Evolutionary conservation across 2,797 vertebrate genomes (phyloP), one percentile per base, ranked within the genome.

Genomic region (Periparus ater): DNA sequence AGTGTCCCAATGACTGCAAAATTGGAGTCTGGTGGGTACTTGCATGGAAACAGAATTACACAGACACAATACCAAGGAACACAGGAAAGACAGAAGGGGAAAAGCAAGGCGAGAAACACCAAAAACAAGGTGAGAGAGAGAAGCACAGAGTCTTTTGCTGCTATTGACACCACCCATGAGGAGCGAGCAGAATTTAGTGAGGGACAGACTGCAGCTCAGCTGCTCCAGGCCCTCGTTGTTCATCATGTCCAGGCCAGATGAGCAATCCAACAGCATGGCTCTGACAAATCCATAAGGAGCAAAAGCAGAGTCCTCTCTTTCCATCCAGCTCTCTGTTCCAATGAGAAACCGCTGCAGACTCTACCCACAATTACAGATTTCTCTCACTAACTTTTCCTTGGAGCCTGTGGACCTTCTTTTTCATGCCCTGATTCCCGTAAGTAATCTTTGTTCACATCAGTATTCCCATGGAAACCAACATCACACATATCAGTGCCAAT

Each of bases 381-480:
- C 29, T 66, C 53, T 32, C 30, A 57, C 12, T 58, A 47, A 29
- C 18, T 50, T 86, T 6, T 70, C 19, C 74, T 36, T 42, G 45
- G 25, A 92, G 61, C 20, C 45, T 40, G 19, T 82, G 50, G 30
- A 77, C 21, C 17, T 74, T 58, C 47, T 65, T 65, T 68, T 92
- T 89, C 73, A 55, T 12, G 14, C 30, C 73, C 26, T 74, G 50
- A 57, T 85, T 95, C 57, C 83, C 65, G 14, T 51, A 65, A 77
- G n/a, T 38, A 89, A 79, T 68, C 61, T 65, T 77, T 25, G 50
- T 27, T 91, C 65, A 68, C 50, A 85, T 83, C 61, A 68, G 54
- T 32, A 71, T 57, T 94, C 77, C 75, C 72, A 78, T n/a, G 48
- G 68, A 91, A 95, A 63, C 40, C 81, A 91, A 60, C 40, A 92